Evolutionary conservation across 2,113 vertebrate species (phyloP).

Genomic region (Pyrgilauda ruficollis): DNA sequence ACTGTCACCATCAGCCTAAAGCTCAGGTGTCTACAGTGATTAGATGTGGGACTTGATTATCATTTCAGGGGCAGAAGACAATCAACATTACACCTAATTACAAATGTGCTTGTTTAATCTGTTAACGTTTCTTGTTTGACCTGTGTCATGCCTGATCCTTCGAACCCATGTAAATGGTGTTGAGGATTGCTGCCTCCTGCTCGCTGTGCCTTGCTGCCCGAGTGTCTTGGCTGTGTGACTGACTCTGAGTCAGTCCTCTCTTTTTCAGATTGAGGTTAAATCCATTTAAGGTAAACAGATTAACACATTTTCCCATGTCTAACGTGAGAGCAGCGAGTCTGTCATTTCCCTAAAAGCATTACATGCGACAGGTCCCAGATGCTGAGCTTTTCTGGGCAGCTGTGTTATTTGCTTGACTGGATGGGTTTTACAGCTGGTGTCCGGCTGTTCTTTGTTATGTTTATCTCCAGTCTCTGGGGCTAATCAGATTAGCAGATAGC

Average conservation of each 20-base stretch:
- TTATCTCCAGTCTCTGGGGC: slow-evolving; percentile 65
- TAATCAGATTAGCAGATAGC: slow-evolving; percentile 72
- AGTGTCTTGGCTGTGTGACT: background rate
- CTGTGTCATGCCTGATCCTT: background rate
- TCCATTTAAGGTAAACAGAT: slow-evolving; percentile 71
- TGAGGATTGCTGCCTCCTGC: background rate
- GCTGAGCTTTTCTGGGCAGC: slow-evolving; percentile 67
- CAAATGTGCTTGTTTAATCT: slow-evolving; percentile 39
- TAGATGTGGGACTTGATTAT: background rate
- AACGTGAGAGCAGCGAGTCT: slow-evolving; percentile 41
- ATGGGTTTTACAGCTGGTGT: slow-evolving; percentile 73
- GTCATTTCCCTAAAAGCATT: slow-evolving; percentile 76
- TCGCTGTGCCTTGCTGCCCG: background rate
- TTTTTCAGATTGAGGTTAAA: slow-evolving; percentile 61
- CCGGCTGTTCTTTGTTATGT: slow-evolving; percentile 73
- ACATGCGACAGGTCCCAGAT: slow-evolving; percentile 68
- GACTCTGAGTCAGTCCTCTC: slow-evolving; percentile 8
- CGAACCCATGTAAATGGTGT: background rate
- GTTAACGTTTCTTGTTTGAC: background rate
- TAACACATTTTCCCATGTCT: slow-evolving; percentile 64
- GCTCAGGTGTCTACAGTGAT: background rate
- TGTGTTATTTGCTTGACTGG: slow-evolving; percentile 63
- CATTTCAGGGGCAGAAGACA: background rate
- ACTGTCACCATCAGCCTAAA: background rate
- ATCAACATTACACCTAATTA: slow-evolving; percentile 17